Evolutionary conservation across 2,888 invertebrate species (phyloP).

Genomic region (Luperina nickerlii): DNA sequence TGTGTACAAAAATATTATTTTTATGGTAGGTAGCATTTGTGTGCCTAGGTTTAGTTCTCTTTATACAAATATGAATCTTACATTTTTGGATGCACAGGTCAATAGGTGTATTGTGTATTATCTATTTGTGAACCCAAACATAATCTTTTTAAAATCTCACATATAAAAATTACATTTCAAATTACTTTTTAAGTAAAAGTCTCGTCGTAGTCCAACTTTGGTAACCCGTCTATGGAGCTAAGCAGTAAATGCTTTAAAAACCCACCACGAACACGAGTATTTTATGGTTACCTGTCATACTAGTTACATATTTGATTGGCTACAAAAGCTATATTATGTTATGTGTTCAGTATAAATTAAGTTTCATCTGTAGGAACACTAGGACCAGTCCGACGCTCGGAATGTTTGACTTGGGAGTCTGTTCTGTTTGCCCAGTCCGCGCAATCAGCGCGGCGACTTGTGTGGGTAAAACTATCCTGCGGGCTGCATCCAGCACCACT

Average conservation of each 20-base stretch:
- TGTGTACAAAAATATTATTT: constrained; percentile 35
- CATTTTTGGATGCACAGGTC: background rate
- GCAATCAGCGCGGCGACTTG: constrained; percentile 77
- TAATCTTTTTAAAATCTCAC: background rate
- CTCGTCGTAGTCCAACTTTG: background rate
- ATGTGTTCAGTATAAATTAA: constrained; percentile 62
- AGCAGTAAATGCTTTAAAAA: constrained; percentile 32
- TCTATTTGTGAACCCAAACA: constrained; percentile 1
- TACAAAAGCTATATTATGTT: constrained; percentile 52
- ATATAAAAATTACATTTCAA: background rate
- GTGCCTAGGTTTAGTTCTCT: constrained; percentile 7
- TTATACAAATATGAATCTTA: constrained; percentile 7
- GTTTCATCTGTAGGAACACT: constrained; percentile 68
- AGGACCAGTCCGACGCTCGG: constrained; percentile 57
- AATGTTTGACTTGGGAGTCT: constrained; percentile 78
- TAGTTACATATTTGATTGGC: constrained; percentile 59
- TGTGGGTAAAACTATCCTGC: constrained; percentile 60
- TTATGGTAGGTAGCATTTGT: constrained; percentile 23
- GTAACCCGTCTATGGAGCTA: constrained; percentile 3
- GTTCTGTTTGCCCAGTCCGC: constrained; percentile 77
- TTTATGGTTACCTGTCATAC: constrained; percentile 33
- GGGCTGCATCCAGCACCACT: constrained; percentile 49
- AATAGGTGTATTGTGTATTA: background rate
- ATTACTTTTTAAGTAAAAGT: constrained; percentile 3
- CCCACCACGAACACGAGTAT: constrained; percentile 13